Percentiles rank a stretch among this genome's conserved stretches.
Conservation (phyloP, 2,797 vertebrate species). For the Micrastur ruficollis region DNA sequence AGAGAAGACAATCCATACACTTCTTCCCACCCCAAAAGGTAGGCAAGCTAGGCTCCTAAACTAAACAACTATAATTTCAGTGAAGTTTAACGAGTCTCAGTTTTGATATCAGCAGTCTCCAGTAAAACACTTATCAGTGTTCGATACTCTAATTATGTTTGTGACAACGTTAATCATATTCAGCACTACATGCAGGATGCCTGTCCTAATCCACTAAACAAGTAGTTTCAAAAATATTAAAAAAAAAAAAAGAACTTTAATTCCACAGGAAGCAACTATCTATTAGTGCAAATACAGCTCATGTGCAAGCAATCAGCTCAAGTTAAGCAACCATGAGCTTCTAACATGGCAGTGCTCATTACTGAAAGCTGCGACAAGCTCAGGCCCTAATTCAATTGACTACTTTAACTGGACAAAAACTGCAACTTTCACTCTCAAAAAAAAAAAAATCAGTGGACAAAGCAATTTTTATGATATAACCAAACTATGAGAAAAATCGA, state of each 20-base stretch:
- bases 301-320: not conserved
- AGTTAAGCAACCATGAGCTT: not conserved
- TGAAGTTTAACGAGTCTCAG: not conserved
- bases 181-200: not conserved
- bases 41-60: not conserved
- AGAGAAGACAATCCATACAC: not conserved
- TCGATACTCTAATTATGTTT: not conserved
- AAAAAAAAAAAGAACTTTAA: not conserved
- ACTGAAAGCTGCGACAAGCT: not conserved
- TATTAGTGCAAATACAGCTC: not conserved
- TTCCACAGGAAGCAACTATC: not conserved
- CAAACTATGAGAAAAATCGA: not conserved
- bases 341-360: not conserved
- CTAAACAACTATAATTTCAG: not conserved
- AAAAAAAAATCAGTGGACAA: not conserved
- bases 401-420: not conserved
- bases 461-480: not conserved
- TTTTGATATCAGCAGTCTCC: not conserved
- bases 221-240: not conserved
- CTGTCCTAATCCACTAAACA: not conserved
- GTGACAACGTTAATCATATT: not conserved
- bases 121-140: not conserved
- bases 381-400: not conserved
- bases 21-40: not conserved
- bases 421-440: not conserved